Percentiles rank a stretch among this genome's conserved stretches.
Conservation (phyloP, 2,888 invertebrate genomes). For the Pollenia griseotomentosa region DNA sequence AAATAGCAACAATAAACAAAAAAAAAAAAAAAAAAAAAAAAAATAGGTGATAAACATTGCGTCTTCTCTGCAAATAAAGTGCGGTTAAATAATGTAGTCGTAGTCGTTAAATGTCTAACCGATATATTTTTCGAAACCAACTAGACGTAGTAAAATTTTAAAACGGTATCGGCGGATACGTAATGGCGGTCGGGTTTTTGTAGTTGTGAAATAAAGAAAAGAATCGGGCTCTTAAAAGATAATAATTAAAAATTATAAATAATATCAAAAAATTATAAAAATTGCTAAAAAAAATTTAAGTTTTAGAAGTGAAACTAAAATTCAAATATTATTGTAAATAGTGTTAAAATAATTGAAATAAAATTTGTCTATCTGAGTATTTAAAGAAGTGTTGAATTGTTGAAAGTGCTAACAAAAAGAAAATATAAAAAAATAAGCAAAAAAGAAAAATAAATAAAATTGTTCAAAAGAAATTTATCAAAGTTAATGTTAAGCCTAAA, state of each 20-base stretch:
- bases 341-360: slow-evolving; percentile 6
- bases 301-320: not conserved
- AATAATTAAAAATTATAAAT: slow-evolving; percentile 6
- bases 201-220: slow-evolving; percentile 21
- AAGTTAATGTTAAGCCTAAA: slow-evolving; percentile 69
- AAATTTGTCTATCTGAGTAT: slow-evolving; percentile 1
- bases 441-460: slow-evolving; percentile 44
- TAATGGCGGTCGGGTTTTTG: slow-evolving; percentile 43
- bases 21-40: slow-evolving; percentile 37
- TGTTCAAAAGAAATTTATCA: slow-evolving; percentile 61
- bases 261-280: slow-evolving; percentile 10
- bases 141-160: slow-evolving; percentile 66
- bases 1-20: too few relatives aligned
- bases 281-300: not conserved
- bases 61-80: slow-evolving; percentile 75
- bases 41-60: slow-evolving; percentile 75
- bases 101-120: slow-evolving; percentile 40
- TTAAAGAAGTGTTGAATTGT: slow-evolving; percentile 20
- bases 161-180: slow-evolving; percentile 57
- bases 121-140: slow-evolving; percentile 57
- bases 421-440: slow-evolving; percentile 3
- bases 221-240: slow-evolving; percentile 31
- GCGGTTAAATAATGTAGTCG: slow-evolving; percentile 67
- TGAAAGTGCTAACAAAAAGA: not conserved
- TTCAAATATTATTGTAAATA: not conserved